Percentiles rank a stretch among this genome's conserved stretches.
Evolutionary conservation across 2,888 invertebrate species (phyloP).

Genomic region (Saturnia japonica): DNA sequence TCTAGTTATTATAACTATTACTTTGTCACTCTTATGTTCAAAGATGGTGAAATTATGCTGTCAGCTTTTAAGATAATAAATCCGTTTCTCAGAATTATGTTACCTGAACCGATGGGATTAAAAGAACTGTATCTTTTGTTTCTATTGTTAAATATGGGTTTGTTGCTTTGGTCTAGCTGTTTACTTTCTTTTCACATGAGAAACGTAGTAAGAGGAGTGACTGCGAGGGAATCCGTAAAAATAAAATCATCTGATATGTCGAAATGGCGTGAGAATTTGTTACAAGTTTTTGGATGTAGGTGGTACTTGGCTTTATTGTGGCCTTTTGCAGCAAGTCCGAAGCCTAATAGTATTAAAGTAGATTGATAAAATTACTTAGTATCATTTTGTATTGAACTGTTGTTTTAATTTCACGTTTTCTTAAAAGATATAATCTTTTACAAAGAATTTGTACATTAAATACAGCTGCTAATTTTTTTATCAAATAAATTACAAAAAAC

Average conservation of each 20-base stretch:
- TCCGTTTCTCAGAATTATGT: constrained; percentile 43
- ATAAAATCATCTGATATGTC: constrained; percentile 80
- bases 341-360: constrained; percentile 32
- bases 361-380: constrained; percentile 18
- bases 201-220: constrained; percentile 77
- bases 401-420: neutral
- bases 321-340: constrained; percentile 52
- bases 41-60: constrained; percentile 39
- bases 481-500: neutral
- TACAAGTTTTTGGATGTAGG: constrained; percentile 85
- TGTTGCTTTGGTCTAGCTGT: constrained; percentile 46
- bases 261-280: constrained; percentile 85
- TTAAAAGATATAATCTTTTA: neutral
- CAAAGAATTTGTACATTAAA: neutral
- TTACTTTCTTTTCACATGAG: constrained; percentile 62
- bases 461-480: neutral
- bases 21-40: constrained; percentile 78
- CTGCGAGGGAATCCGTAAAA: constrained; percentile 65
- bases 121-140: constrained; percentile 51
- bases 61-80: constrained; percentile 46
- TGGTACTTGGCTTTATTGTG: constrained; percentile 59
- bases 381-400: neutral
- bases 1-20: constrained; percentile 84
- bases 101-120: constrained; percentile 39
- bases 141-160: constrained; percentile 44